Base-by-base conservation (phyloP, 2,113 vertebrate species). In the Calonectris borealis region DNA sequence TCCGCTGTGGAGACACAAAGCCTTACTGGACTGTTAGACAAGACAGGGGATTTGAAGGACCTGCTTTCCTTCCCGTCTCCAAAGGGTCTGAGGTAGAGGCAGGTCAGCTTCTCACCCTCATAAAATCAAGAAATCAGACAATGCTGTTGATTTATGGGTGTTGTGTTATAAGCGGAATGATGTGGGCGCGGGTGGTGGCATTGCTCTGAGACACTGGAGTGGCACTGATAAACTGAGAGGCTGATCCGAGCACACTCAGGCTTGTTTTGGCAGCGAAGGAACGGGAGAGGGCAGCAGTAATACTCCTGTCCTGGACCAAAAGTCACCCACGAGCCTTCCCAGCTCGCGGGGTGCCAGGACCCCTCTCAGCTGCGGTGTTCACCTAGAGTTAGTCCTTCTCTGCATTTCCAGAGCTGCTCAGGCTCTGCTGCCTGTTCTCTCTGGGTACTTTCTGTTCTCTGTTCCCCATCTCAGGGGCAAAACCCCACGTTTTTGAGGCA, bases 181-280 rank as follows among this genome's bases (percentile, higher is more conserved):
- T 16, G 25, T 3, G 3, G 20, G 34, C 2, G 7, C 13, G 49
- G 42, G 70, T 5, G 8, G 5, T 58, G 31, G 58, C 44, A 5
- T 80, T 18, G 8, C 60, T 36, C 21, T 5, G 36, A 24, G 36
- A 18, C 24, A 16, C 36, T 24, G n/a, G 44, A 15, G 51, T 6
- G n/a, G 25, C 42, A 2, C 1, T 12, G 40, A 11, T 29, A 11
- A 17, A 7, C 27, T 0, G 3, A 8, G 72, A 57, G 40, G 44
- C 22, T 31, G 38, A 22, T 29, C 26, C 1, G 2, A 14, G 13
- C 54, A 20, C 12, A 2, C 31, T 27, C 21, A 15, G 79, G 29
- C n/a, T 57, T 61, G 66, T 55, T 72, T 40, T 44, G 49, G 26
- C 49, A 57, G 27, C 9, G 61, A 61, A 22, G 12, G 54, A 26